Percentiles rank a stretch among this genome's conserved stretches.
phyloP scores from a whole-genome alignment of 2,888 invertebrate genomes.

The Drosophila buzzatii region DNA sequence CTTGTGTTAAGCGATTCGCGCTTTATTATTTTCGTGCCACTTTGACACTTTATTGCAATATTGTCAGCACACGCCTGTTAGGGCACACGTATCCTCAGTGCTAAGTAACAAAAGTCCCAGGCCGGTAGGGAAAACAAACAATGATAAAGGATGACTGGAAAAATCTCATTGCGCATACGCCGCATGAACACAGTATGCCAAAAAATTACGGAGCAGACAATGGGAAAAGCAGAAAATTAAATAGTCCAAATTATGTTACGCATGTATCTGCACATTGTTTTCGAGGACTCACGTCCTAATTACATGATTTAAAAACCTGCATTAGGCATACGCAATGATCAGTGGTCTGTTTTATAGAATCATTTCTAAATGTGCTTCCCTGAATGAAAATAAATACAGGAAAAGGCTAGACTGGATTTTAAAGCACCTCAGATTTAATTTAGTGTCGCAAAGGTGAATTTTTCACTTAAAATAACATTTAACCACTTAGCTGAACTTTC shows the following conservation, averaged over 20 bases:
- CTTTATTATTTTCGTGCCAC: conserved; percentile 47
- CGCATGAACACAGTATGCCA: conserved; percentile 13
- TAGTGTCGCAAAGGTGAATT: neutral
- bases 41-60: conserved; percentile 57
- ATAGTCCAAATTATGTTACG: neutral
- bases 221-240: neutral
- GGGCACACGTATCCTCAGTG: conserved; percentile 60
- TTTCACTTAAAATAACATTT: neutral
- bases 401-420: neutral
- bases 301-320: neutral
- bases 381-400: neutral
- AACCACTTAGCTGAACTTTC: neutral
- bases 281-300: neutral
- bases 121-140: conserved; percentile 27
- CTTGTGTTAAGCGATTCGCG: conserved; percentile 31
- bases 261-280: conserved; percentile 2
- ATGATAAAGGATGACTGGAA: conserved; percentile 38
- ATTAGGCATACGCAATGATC: neutral
- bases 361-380: too few relatives aligned
- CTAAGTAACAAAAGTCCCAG: conserved; percentile 36
- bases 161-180: conserved; percentile 57
- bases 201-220: conserved; percentile 8
- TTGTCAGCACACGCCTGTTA: conserved; percentile 53
- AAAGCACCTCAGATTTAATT: neutral
- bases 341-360: neutral